Base-by-base conservation (phyloP, 2,797 vertebrate species). In the Hoplostethus mediterraneus region DNA sequence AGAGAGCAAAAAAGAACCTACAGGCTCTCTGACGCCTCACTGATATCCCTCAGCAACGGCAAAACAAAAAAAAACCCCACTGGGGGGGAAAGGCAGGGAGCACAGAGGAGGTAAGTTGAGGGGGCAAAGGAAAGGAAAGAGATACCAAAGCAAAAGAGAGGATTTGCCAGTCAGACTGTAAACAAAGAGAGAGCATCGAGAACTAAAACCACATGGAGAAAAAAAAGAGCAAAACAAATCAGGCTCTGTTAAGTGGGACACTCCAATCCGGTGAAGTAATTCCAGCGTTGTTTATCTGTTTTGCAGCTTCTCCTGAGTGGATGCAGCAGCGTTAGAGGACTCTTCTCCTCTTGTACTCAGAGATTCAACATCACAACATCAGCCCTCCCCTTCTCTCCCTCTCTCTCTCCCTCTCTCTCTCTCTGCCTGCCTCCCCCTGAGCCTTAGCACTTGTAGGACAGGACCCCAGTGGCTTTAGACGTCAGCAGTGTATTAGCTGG, bases 31-130 rank as follows among this genome's bases (percentile, higher is more conserved):
- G 86, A 88, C 74, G 82, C 78, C 67, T 64, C 30, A 66, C 79
- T 82, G 85, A 77, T 77, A 79, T 80, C 86, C 81, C 79, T 81
- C 76, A 77, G 80, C 77, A 21, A 56, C 63, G 16, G 65, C 57
- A 63, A 78, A 21, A 21, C 1, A 21, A 21, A 21, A 21, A 21
- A 21, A 21, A 21, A 21, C 49, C 57, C 10, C 6, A 42, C 62
- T 68, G 30, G 56, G 78, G 56, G 78, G 84, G 73, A 25, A 17
- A 40, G 62, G 52, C 12, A 64, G 10, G 31, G 17, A 67, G 69
- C 68, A 48, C 59, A 83, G 73, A 73, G 70, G 84, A 90, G 85
- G 87, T 89, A 87, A 87, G 81, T 88, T 87, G 77, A 72, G 31
- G 59, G n/a, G 60, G 60, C 68, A 55, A 72, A 56, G 2, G 42